Evolutionary conservation across 2,888 invertebrate genomes (phyloP), one percentile per base, ranked within the genome.

Genomic region (Drosophila rubida): DNA sequence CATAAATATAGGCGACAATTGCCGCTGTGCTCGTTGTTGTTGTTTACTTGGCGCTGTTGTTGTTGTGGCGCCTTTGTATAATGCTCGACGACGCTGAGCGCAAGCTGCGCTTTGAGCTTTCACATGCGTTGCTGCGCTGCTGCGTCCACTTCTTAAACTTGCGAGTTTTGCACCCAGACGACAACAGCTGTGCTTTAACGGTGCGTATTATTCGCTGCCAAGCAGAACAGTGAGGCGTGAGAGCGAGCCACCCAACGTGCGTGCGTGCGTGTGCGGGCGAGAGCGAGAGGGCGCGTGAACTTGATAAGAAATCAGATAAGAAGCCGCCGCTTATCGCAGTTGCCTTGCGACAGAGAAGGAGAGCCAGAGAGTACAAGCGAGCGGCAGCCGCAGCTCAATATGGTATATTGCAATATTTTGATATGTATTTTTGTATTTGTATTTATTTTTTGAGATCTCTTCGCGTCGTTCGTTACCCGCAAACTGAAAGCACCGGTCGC

Each of bases 111-210:
- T 44, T 55, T 42, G 61, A 54, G 50, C 53, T 67, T 66, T 53
- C 13, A 9, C 35, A 14, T 39, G 68, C 37, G 49, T 9, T 58
- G 32, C 32, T 27, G 27, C 27, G 27, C 27, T 27, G 27, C 27
- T 48, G 37, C 54, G 61, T 62, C 39, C 62, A 59, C 54, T 59
- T 54, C 49, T 57, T 55, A 22, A 16, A 58, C 25, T 54, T 48
- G 46, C 41, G 27, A 54, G 55, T 58, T 63, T 75, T 54, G 45
- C 35, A 59, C 8, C 3, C 51, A 44, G 19, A 65, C 49, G 73
- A 6, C 63, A 84, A 69, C 80, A 84, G 85, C 87, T 87, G 88
- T 87, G 88, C 61, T 70, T 58, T 49, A 55, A 71, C 83, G 75
- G 65, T 82, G 78, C 64, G 64, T 77, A 58, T 32, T 30, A 45